Conservation (phyloP, 64 coral and sea anemone species). For the Dendrophyllia cribrosa region DNA sequence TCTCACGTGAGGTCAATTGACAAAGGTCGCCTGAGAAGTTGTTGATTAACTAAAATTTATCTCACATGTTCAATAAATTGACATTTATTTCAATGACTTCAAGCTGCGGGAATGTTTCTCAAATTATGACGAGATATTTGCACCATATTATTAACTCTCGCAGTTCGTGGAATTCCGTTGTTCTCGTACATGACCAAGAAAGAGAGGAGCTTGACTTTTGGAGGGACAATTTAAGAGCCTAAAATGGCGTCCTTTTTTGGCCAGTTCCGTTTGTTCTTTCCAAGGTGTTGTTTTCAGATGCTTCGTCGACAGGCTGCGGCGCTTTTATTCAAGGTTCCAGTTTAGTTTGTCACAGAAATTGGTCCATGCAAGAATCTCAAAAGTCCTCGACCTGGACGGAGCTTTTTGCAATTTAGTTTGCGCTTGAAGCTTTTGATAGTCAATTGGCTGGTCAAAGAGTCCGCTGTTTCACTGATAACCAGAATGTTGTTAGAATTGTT, state of each 20-base stretch:
- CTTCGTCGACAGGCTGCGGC: not conserved
- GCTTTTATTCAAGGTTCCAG: conserved; percentile 8
- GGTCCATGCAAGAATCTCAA: not conserved
- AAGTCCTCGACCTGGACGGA: not conserved
- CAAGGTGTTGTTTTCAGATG: conserved; percentile 6
- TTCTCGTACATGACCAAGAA: not conserved
- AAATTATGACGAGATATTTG: too few relatives aligned
- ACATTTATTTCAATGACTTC: not conserved
- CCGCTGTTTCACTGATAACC: conserved; percentile 34
- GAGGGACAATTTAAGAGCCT: not conserved
- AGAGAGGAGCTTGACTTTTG: not conserved
- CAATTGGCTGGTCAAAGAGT: not conserved
- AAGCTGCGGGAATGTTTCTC: conserved; percentile 2
- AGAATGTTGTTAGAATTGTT: conserved; percentile 57
- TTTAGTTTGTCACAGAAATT: conserved; percentile 7
- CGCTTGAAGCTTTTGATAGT: not conserved
- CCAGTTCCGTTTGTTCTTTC: not conserved
- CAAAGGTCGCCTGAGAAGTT: too few relatives aligned
- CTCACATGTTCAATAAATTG: too few relatives aligned
- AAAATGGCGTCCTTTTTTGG: not conserved
- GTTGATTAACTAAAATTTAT: too few relatives aligned
- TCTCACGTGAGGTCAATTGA: too few relatives aligned
- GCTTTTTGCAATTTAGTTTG: not conserved
- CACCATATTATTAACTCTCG: too few relatives aligned
- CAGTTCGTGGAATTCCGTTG: not conserved